phyloP scores from a whole-genome alignment of 1,140 invertebrate genomes.

The Trachymyrmex cornetzi region DNA sequence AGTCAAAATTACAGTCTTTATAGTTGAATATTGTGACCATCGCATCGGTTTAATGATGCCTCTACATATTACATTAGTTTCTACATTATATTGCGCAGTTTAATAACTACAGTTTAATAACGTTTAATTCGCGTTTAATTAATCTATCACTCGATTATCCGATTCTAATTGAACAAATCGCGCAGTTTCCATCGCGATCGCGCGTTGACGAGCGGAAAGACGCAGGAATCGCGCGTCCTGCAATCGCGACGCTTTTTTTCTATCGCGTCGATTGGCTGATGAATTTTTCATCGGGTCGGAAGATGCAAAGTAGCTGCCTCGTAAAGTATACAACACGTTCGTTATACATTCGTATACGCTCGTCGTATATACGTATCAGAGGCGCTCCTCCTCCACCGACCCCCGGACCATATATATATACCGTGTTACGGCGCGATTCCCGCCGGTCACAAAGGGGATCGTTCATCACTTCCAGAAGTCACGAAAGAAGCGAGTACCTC shows the following conservation, averaged over 20 bases:
- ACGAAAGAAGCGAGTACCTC: constrained; percentile 69
- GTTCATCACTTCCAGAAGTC: constrained; percentile 80
- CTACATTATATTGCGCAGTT: background rate
- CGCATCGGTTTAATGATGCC: background rate
- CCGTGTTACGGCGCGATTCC: constrained; percentile 52
- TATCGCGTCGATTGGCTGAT: constrained; percentile 69
- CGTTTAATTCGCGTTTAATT: background rate
- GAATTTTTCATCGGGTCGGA: constrained; percentile 82
- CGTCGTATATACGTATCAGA: constrained; percentile 76
- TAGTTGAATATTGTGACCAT: background rate
- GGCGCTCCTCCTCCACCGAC: constrained; percentile 34
- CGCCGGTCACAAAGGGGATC: constrained; percentile 71
- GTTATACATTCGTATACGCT: constrained; percentile 79
- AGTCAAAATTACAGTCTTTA: background rate
- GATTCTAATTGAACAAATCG: background rate
- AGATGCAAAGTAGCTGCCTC: constrained; percentile 81
- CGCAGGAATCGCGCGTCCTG: constrained; percentile 29
- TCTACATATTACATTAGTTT: background rate
- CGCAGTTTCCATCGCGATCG: background rate
- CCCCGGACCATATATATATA: constrained; percentile 23
- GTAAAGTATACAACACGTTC: constrained; percentile 83
- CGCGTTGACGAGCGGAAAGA: background rate
- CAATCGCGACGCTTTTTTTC: constrained; percentile 50
- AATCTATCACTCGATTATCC: background rate
- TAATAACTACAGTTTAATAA: background rate